Evolutionary conservation across 2,888 invertebrate genomes (phyloP).

Genomic region (Noctua comes): DNA sequence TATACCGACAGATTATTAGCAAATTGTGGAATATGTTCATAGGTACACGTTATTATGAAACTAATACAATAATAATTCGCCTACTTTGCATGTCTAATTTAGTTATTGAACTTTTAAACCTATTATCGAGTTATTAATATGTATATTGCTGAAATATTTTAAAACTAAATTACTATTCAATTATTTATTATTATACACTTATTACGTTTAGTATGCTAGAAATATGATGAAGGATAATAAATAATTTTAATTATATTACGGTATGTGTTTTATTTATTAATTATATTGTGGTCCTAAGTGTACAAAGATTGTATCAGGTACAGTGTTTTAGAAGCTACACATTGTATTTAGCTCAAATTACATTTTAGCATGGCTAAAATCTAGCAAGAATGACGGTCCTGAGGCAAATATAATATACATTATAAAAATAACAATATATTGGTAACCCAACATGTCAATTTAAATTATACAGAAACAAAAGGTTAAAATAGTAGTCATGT

Average conservation of each 20-base stretch:
- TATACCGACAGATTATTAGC: constrained; percentile 68
- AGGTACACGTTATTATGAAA: constrained; percentile 81
- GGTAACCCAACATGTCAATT: constrained; percentile 1
- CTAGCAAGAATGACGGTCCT: background rate
- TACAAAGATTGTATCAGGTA: constrained; percentile 41
- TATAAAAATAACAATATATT: constrained; percentile 5
- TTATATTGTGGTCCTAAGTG: constrained; percentile 20
- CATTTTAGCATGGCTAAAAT: constrained; percentile 11
- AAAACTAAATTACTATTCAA: constrained; percentile 90
- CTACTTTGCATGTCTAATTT: constrained; percentile 88
- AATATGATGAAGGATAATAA: constrained; percentile 91
- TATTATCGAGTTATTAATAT: constrained; percentile 87
- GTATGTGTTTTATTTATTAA: constrained; percentile 80
- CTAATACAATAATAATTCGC: constrained; percentile 88
- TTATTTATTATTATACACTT: constrained; percentile 91
- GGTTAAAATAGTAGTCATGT: background rate
- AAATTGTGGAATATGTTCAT: constrained; percentile 75
- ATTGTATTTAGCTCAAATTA: constrained; percentile 27
- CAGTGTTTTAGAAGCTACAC: constrained; percentile 24
- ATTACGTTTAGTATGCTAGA: constrained; percentile 91
- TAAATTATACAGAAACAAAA: background rate
- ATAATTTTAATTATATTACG: constrained; percentile 91
- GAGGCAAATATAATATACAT: background rate
- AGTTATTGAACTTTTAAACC: constrained; percentile 81
- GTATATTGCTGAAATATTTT: constrained; percentile 89